Evolutionary conservation across 1,140 invertebrate species (phyloP).

Genomic region (Nilaparvata lugens): DNA sequence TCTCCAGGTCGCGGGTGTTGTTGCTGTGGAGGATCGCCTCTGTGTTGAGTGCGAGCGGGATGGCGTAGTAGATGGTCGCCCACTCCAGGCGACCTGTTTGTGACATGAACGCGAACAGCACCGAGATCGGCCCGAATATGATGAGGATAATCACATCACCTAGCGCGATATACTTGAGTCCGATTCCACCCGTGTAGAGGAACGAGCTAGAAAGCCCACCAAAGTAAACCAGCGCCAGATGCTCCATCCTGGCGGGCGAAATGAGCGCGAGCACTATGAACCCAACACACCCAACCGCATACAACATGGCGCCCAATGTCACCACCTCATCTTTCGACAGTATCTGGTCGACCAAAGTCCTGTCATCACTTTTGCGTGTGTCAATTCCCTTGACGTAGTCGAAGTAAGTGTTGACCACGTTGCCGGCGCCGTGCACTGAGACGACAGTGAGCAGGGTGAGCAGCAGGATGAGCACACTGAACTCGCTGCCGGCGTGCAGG

Average conservation of each 20-base stretch:
- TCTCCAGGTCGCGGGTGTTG: conserved; percentile 74
- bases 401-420: conserved; percentile 95
- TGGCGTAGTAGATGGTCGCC: conserved; percentile 83
- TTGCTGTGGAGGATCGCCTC: conserved; percentile 93
- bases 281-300: conserved; percentile 77
- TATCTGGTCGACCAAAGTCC: conserved; percentile 85
- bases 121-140: conserved; percentile 88
- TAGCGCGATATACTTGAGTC: conserved; percentile 51
- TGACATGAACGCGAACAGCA: conserved; percentile 87
- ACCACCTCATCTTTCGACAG: conserved; percentile 78
- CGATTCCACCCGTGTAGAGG: conserved; percentile 58
- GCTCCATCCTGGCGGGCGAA: conserved; percentile 87
- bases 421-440: conserved; percentile 89
- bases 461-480: conserved; percentile 67
- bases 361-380: conserved; percentile 82
- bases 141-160: conserved; percentile 67
- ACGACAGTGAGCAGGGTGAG: conserved; percentile 76
- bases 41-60: conserved; percentile 87
- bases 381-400: conserved; percentile 92
- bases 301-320: conserved; percentile 68
- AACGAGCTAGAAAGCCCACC: conserved; percentile 93
- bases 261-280: conserved; percentile 70
- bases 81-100: conserved; percentile 80
- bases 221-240: conserved; percentile 88
- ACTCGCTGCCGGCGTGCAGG: conserved; percentile 47